These are phyloP conservation scores for Eulithis testata DNA, from an alignment of 2,888 invertebrate species.

Conservation along the genomic window DNA sequence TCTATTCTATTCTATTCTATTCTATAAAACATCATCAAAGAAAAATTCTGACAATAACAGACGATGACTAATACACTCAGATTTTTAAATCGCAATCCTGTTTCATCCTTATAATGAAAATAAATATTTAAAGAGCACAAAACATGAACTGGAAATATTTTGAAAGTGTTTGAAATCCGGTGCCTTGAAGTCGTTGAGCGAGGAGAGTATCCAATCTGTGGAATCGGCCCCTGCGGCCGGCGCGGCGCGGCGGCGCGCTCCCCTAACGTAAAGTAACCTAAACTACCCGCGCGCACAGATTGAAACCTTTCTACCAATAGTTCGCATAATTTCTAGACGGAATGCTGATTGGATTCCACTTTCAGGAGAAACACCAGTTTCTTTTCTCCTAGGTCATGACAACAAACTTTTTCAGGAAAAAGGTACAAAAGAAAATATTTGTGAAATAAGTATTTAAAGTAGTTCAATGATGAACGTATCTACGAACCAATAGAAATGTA, in stretches of 20 bases:
- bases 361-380: neutral
- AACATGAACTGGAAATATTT: too few species aligned
- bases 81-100: too few species aligned
- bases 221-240: slow-evolving; percentile 22
- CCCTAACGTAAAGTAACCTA: neutral
- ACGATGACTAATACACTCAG: too few species aligned
- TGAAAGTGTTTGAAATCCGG: neutral
- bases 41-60: too few species aligned
- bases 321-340: slow-evolving; percentile 13
- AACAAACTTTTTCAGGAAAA: neutral
- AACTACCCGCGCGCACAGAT: neutral
- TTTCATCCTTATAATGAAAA: too few species aligned
- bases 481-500: too few species aligned
- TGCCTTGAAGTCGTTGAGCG: neutral
- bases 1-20: too few species aligned
- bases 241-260: slow-evolving; percentile 10
- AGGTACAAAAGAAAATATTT: too few species aligned
- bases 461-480: too few species aligned
- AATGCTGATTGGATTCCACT: neutral
- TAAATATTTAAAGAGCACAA: too few species aligned
- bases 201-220: slow-evolving; percentile 28
- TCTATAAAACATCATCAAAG: too few species aligned
- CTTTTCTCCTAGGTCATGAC: neutral
- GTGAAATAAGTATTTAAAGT: too few species aligned
- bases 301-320: slow-evolving; percentile 13